Evolutionary conservation across 1,140 invertebrate genomes (phyloP).

Genomic region (Drosophila miranda): DNA sequence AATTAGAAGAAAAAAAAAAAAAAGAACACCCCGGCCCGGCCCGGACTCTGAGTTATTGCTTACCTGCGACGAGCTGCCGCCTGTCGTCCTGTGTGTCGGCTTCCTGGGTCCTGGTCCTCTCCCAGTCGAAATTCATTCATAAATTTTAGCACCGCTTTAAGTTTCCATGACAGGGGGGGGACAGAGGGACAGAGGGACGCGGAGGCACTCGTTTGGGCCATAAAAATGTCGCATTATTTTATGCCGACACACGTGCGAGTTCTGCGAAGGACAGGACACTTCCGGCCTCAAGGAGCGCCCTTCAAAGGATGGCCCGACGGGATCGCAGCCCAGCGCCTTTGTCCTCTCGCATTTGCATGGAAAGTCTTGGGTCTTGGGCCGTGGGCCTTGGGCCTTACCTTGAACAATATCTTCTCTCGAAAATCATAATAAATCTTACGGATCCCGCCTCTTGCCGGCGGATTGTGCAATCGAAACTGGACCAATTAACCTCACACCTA

Average conservation of each 20-base stretch:
- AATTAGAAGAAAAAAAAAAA: constrained; percentile 4
- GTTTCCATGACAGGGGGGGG: constrained; percentile 39
- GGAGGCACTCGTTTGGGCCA: constrained; percentile 64
- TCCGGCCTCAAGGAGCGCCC: constrained; percentile 51
- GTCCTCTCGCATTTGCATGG: constrained; percentile 38
- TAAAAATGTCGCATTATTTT: constrained; percentile 76
- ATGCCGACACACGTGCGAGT: constrained; percentile 58
- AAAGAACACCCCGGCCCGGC: constrained; percentile 21
- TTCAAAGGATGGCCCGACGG: constrained; percentile 18
- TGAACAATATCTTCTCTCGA: constrained; percentile 1
- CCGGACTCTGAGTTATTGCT: constrained; percentile 51
- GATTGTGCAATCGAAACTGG: constrained; percentile 38
- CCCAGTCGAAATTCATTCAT: constrained; percentile 67
- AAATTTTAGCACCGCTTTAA: constrained; percentile 72
- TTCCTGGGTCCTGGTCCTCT: constrained; percentile 3
- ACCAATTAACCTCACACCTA: constrained; percentile 35
- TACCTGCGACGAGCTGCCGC: constrained; percentile 35
- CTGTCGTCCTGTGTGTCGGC: neutral
- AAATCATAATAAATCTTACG: too few relatives aligned
- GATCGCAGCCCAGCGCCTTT: constrained; percentile 18
- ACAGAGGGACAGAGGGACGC: neutral
- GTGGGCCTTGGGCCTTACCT: neutral
- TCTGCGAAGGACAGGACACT: constrained; percentile 72
- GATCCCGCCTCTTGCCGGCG: too few relatives aligned
- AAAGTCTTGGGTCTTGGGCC: neutral